phyloP scores from a whole-genome alignment of 2,113 vertebrate genomes.

The Ursus arctos region DNA sequence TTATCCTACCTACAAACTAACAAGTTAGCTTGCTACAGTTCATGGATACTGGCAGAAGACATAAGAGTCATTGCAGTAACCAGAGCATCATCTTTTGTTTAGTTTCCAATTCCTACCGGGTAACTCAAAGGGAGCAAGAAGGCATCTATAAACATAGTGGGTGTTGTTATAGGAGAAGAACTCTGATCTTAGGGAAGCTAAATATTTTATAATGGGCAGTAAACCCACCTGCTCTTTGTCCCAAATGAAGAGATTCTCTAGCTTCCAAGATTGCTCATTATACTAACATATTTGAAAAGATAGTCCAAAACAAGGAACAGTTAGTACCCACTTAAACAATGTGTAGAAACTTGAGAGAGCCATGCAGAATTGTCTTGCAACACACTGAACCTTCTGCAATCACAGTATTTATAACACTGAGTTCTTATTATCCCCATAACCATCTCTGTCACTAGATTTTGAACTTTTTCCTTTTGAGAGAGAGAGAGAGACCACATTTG shows the following conservation, averaged over 20 bases:
- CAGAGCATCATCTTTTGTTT: neutral
- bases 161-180: neutral
- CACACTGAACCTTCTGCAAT: neutral
- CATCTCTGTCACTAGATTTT: constrained; percentile 46
- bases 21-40: neutral
- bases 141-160: neutral
- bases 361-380: neutral
- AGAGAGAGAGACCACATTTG: neutral
- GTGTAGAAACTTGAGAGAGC: neutral
- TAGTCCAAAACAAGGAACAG: neutral
- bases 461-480: neutral
- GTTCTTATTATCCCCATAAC: neutral
- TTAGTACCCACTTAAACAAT: neutral
- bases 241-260: neutral
- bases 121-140: neutral
- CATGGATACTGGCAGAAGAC: neutral
- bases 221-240: neutral
- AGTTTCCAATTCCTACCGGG: neutral
- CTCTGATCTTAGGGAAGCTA: neutral
- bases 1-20: constrained; percentile 7
- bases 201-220: neutral
- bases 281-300: neutral
- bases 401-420: constrained; percentile 36
- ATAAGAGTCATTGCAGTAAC: neutral
- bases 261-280: neutral